Percentiles rank a stretch among this genome's conserved stretches.
phyloP scores from a whole-genome alignment of 2,888 invertebrate genomes.

The Itoplectis maculator region DNA sequence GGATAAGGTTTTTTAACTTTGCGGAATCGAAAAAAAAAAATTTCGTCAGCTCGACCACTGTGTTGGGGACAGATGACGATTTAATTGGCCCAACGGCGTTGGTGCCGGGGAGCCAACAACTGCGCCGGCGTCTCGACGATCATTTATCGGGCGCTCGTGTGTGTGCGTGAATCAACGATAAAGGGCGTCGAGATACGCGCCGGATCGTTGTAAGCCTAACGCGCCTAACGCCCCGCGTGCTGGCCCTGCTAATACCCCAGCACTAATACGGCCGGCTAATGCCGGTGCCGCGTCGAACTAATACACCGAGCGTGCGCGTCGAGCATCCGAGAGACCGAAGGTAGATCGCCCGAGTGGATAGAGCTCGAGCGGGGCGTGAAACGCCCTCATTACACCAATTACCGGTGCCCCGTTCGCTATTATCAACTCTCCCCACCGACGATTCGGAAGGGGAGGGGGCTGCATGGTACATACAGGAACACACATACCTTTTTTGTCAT shows the following conservation, averaged over 20 bases:
- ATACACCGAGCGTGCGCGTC: conserved; percentile 25
- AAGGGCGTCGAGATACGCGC: conserved; percentile 46
- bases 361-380: conserved; percentile 77
- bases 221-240: conserved; percentile 39
- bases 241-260: conserved; percentile 58
- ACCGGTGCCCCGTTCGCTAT: conserved; percentile 72
- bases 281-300: conserved; percentile 18
- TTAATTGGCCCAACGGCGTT: conserved; percentile 73
- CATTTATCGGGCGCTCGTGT: conserved; percentile 15
- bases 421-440: conserved; percentile 61
- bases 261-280: conserved; percentile 55
- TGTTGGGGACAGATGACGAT: conserved; percentile 78
- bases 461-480: not conserved
- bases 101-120: conserved; percentile 27
- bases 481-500: conserved; percentile 43
- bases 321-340: conserved; percentile 31
- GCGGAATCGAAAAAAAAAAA: too few species aligned
- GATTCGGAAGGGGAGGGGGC: not conserved
- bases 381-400: conserved; percentile 80
- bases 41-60: too few species aligned
- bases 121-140: conserved; percentile 31
- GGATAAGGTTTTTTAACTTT: too few species aligned
- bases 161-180: conserved; percentile 13
- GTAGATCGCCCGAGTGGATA: conserved; percentile 76
- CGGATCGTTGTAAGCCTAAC: conserved; percentile 52